Conservation (phyloP, 1,140 invertebrate species). For the Monomorium pharaonis region DNA sequence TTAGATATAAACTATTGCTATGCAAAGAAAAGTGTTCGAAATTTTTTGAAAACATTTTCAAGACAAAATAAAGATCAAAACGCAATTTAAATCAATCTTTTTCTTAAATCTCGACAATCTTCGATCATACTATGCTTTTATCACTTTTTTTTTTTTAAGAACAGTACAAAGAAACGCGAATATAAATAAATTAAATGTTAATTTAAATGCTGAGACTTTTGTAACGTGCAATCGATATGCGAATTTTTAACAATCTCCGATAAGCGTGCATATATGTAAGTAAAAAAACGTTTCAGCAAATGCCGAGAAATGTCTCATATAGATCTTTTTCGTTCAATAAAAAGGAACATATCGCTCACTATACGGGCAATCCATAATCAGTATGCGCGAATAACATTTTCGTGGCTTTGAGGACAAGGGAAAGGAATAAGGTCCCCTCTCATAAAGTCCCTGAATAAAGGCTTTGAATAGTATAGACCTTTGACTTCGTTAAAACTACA, state of each 20-base stretch:
- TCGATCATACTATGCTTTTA: background rate
- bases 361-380: conserved; percentile 6
- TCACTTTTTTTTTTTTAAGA: background rate
- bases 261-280: background rate
- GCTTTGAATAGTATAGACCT: background rate
- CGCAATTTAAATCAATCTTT: background rate
- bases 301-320: no score
- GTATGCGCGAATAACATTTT: conserved; percentile 22
- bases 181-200: background rate
- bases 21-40: no score
- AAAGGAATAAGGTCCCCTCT: background rate
- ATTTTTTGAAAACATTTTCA: background rate
- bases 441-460: background rate
- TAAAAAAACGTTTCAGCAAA: no score
- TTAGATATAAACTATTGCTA: background rate
- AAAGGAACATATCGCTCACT: background rate
- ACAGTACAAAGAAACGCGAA: background rate
- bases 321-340: background rate
- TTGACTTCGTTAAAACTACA: conserved; percentile 60
- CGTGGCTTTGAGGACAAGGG: background rate
- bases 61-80: background rate
- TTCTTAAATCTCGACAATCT: background rate
- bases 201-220: background rate
- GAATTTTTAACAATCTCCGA: background rate
- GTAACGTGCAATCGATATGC: background rate